phyloP scores from a whole-genome alignment of 2,888 invertebrate genomes.

The Gasteruption jaculator region DNA sequence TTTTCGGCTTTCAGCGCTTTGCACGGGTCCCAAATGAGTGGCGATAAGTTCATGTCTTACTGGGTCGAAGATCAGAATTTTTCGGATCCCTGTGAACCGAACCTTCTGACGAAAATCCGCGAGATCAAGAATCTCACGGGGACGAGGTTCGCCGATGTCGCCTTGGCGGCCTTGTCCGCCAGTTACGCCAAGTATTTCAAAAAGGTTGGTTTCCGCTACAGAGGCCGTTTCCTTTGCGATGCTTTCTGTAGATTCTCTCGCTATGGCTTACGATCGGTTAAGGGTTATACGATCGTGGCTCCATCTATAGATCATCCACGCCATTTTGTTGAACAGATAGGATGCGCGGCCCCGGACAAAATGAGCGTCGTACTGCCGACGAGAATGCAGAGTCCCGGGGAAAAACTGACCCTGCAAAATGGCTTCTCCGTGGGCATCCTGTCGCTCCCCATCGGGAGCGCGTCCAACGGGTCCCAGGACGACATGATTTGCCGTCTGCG shows the following conservation, averaged over 20 bases:
- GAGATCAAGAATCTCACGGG: conserved; percentile 35
- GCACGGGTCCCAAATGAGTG: conserved; percentile 51
- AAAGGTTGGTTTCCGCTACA: too few relatives aligned
- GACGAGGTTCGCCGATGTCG: conserved; percentile 52
- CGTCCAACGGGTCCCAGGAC: conserved; percentile 21
- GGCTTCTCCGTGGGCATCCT: conserved; percentile 55
- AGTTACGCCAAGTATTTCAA: conserved; percentile 52
- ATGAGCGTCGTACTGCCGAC: conserved; percentile 42
- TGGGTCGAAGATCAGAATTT: conserved; percentile 31
- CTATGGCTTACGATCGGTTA: too few relatives aligned
- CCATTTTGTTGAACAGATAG: too few relatives aligned
- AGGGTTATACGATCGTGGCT: too few relatives aligned
- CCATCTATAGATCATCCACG: too few relatives aligned
- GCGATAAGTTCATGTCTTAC: conserved; percentile 46
- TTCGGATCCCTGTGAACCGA: conserved; percentile 36
- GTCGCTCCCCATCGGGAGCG: conserved; percentile 50
- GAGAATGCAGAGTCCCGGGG: conserved; percentile 30
- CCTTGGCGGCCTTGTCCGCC: conserved; percentile 53
- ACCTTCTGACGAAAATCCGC: conserved; percentile 41
- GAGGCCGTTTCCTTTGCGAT: too few relatives aligned
- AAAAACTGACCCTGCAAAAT: conserved; percentile 46
- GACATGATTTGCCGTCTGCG: conserved; percentile 33
- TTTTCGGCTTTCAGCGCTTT: conserved; percentile 39
- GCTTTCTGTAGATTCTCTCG: too few relatives aligned
- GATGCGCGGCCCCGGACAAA: conserved; percentile 26